phyloP scores from a whole-genome alignment of 2,113 vertebrate species.

The Microcebus griseorufus region DNA sequence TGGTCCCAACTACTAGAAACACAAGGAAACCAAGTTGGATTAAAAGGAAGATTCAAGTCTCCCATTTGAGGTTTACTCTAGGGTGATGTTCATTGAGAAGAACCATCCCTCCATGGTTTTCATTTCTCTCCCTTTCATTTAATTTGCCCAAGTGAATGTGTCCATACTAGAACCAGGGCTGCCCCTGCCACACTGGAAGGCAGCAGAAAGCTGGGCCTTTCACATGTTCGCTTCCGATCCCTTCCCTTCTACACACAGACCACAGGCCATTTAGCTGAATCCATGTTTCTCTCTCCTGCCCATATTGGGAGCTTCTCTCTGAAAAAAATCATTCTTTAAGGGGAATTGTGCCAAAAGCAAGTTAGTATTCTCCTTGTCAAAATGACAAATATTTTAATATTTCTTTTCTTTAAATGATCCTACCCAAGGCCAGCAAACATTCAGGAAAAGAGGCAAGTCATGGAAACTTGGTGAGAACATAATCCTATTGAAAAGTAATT shows the following conservation, averaged over 20 bases:
- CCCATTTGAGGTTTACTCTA: not conserved
- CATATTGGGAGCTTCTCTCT: not conserved
- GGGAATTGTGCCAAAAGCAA: not conserved
- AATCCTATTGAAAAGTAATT: constrained; percentile 58
- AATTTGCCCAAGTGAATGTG: not conserved
- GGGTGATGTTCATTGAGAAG: not conserved
- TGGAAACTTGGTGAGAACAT: constrained; percentile 50
- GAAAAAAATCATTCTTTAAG: constrained; percentile 23
- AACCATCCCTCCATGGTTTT: not conserved
- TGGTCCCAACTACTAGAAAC: not conserved
- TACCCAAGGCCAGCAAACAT: not conserved
- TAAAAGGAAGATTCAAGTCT: not conserved
- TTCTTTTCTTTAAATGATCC: constrained; percentile 38
- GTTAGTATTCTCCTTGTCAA: constrained; percentile 28
- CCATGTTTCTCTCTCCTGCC: not conserved
- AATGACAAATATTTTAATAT: constrained; percentile 1
- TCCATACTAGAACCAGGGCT: not conserved
- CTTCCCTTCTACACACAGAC: not conserved
- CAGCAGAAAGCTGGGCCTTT: not conserved
- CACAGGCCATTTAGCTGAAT: not conserved
- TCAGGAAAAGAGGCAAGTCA: constrained; percentile 47
- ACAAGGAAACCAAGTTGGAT: not conserved
- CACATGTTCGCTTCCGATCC: not conserved
- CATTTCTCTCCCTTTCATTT: not conserved
- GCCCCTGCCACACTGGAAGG: not conserved